Evolutionary conservation across 1,140 invertebrate species (phyloP).

Genomic region (Trissolcus basalis): DNA sequence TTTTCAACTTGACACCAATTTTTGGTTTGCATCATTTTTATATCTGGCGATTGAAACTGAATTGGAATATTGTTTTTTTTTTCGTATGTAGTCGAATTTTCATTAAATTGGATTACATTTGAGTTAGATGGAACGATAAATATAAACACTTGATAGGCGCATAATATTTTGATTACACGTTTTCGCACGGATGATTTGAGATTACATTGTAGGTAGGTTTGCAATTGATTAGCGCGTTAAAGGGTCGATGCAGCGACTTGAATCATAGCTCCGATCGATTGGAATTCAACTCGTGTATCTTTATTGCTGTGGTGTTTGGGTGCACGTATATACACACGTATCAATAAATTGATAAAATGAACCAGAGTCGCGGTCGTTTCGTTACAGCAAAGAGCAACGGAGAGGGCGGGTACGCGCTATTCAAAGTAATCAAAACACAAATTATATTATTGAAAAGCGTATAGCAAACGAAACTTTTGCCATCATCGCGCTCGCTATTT

Average conservation of each 20-base stretch:
- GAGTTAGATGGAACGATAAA: too few relatives aligned
- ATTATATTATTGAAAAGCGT: too few relatives aligned
- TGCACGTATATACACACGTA: conserved; percentile 9
- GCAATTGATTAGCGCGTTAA: conserved; percentile 57
- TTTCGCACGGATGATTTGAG: conserved; percentile 44
- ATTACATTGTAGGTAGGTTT: conserved; percentile 44
- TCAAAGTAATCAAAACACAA: conserved; percentile 30
- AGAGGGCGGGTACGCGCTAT: not conserved
- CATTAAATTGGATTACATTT: not conserved
- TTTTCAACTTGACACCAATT: too few relatives aligned
- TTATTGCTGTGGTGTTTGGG: conserved; percentile 35
- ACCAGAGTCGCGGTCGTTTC: conserved; percentile 15
- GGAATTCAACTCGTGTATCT: conserved; percentile 48
- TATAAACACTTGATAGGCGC: too few relatives aligned
- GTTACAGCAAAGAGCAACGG: not conserved
- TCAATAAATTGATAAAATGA: conserved; percentile 35
- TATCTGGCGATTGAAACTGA: too few relatives aligned
- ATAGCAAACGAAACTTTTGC: too few relatives aligned
- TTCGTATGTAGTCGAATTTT: too few relatives aligned
- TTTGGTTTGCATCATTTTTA: too few relatives aligned
- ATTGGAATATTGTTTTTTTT: too few relatives aligned
- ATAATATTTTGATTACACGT: conserved; percentile 36
- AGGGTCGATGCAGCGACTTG: conserved; percentile 50
- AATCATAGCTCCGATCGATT: conserved; percentile 57
- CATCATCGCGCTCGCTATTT: too few relatives aligned